Percentiles rank a stretch among this genome's conserved stretches.
Conservation (phyloP, 2,888 invertebrate genomes). For the Therioaphis trifolii region DNA sequence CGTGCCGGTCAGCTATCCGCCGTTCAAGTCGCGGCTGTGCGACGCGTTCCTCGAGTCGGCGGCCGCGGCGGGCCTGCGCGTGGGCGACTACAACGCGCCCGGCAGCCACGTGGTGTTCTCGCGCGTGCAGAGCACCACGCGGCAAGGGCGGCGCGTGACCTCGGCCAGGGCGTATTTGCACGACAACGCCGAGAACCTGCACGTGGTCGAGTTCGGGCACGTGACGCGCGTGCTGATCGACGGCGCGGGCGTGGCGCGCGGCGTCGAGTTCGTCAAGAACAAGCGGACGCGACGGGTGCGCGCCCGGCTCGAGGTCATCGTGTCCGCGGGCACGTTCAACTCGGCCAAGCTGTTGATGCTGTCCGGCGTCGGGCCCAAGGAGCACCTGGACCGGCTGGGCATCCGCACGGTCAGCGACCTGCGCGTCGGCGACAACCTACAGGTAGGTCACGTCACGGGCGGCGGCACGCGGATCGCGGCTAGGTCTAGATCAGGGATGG, state of each 20-base stretch:
- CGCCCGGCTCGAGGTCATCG: conserved; percentile 73
- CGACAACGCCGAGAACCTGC: conserved; percentile 67
- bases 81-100: conserved; percentile 72
- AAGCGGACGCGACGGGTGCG: conserved; percentile 67
- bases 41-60: conserved; percentile 77
- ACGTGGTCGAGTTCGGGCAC: conserved; percentile 67
- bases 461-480: too few species aligned
- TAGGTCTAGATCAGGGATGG: too few species aligned
- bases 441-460: too few species aligned
- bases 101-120: conserved; percentile 69
- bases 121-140: conserved; percentile 71
- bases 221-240: conserved; percentile 68
- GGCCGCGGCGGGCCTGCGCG: conserved; percentile 72
- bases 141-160: conserved; percentile 71
- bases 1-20: conserved; percentile 43
- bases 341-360: conserved; percentile 80
- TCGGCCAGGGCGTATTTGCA: conserved; percentile 74
- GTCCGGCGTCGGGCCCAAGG: conserved; percentile 75
- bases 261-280: conserved; percentile 70
- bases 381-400: conserved; percentile 71
- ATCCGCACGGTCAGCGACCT: conserved; percentile 67
- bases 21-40: conserved; percentile 72
- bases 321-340: conserved; percentile 82
- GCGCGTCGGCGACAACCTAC: conserved; percentile 62
- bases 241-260: conserved; percentile 69